phyloP scores from a whole-genome alignment of 2,888 invertebrate species.

The Penaeus monodon region DNA sequence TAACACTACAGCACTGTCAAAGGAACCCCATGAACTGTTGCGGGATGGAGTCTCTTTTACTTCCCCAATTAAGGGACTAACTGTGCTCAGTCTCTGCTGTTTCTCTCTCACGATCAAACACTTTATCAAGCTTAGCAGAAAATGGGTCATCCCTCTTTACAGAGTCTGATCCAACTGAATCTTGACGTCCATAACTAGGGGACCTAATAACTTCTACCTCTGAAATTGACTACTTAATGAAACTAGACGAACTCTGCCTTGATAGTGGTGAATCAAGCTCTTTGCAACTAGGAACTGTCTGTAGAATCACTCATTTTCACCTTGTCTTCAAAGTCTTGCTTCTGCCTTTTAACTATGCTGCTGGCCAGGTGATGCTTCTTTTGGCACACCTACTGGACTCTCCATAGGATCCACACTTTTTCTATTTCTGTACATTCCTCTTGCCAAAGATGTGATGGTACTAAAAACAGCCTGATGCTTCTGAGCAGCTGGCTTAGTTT shows the following conservation, averaged over 20 bases:
- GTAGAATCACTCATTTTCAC: slow-evolving; percentile 49
- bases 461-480: slow-evolving; percentile 69
- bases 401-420: slow-evolving; percentile 15
- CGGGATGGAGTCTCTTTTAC: slow-evolving; percentile 74
- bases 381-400: slow-evolving; percentile 42
- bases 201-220: slow-evolving; percentile 49
- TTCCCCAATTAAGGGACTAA: slow-evolving; percentile 24
- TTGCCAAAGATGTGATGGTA: slow-evolving; percentile 79
- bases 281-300: slow-evolving; percentile 27
- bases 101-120: slow-evolving; percentile 78
- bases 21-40: slow-evolving; percentile 84
- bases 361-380: slow-evolving; percentile 58
- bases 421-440: slow-evolving; percentile 72
- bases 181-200: slow-evolving; percentile 52
- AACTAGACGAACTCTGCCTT: slow-evolving; percentile 49
- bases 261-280: slow-evolving; percentile 44
- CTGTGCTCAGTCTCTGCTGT: slow-evolving; percentile 66
- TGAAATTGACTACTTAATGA: slow-evolving; percentile 42
- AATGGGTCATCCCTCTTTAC: slow-evolving; percentile 75
- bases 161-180: slow-evolving; percentile 26
- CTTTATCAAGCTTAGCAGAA: slow-evolving; percentile 79
- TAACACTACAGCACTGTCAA: slow-evolving; percentile 82
- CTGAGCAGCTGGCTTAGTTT: slow-evolving; percentile 67
- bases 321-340: slow-evolving; percentile 64
- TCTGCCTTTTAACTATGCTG: slow-evolving; percentile 61